A percentile compares a stretch with the other conserved stretches of the same genome.
These are phyloP conservation scores for Ophion obscuratus DNA, from an alignment of 2,888 invertebrate genomes.

Conservation along the genomic window DNA sequence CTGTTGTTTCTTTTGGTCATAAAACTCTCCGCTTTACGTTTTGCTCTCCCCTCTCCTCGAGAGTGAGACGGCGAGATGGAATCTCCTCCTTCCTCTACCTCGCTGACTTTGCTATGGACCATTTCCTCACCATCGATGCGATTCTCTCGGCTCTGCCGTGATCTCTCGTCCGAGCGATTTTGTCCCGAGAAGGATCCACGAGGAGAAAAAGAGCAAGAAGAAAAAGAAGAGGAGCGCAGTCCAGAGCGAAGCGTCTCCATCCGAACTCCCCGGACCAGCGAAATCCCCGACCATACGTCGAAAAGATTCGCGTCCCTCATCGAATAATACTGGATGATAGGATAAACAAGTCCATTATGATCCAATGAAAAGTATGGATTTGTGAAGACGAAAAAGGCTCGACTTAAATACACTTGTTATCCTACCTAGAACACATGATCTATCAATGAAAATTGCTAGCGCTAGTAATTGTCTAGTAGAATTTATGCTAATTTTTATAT, in stretches of 20 bases:
- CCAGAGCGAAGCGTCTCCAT: constrained; percentile 40
- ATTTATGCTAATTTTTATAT: too few relatives aligned
- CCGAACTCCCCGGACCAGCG: constrained; percentile 27
- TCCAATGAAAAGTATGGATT: neutral
- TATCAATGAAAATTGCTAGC: too few relatives aligned
- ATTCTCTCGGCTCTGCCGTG: constrained; percentile 8
- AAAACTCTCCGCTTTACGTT: constrained; percentile 68
- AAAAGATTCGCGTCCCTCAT: constrained; percentile 14
- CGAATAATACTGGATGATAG: neutral
- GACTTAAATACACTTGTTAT: neutral
- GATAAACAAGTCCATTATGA: neutral
- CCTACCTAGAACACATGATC: neutral
- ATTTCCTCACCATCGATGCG: constrained; percentile 22
- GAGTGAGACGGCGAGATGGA: neutral
- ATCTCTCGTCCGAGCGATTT: constrained; percentile 1
- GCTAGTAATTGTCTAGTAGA: too few relatives aligned
- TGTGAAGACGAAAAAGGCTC: too few relatives aligned
- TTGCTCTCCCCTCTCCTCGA: constrained; percentile 67
- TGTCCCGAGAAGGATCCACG: constrained; percentile 70
- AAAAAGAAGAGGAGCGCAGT: neutral
- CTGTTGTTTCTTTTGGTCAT: constrained; percentile 71
- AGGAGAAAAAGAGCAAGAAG: neutral
- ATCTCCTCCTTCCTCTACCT: constrained; percentile 7
- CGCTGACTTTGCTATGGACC: constrained; percentile 4
- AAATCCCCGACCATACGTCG: constrained; percentile 6